A percentile compares a stretch with the other conserved stretches of the same genome.
phyloP scores from a whole-genome alignment of 1,140 invertebrate species.

The Sarcophaga peregrina region DNA sequence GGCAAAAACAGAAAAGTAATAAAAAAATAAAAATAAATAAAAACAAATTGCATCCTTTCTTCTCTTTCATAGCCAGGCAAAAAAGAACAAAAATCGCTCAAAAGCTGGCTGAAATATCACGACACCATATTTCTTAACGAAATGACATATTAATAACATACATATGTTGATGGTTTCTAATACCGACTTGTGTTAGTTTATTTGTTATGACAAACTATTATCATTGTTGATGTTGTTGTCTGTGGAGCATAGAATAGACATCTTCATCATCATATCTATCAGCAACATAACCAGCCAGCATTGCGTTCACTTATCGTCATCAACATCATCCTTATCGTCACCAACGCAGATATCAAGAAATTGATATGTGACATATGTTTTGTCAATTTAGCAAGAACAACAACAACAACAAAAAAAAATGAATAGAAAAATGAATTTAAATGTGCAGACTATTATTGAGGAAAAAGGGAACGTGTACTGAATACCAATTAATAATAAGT shows the following conservation, averaged over 20 bases:
- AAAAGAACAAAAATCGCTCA: not conserved
- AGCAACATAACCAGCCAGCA: no score
- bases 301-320: no score
- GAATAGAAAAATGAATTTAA: not conserved
- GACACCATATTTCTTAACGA: not conserved
- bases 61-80: not conserved
- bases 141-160: conserved; percentile 21
- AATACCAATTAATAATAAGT: not conserved
- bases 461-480: conserved; percentile 26
- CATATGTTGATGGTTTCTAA: conserved; percentile 11
- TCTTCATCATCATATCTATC: not conserved
- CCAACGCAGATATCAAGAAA: conserved; percentile 4
- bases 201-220: conserved; percentile 39
- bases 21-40: not conserved
- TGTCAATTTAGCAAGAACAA: not conserved
- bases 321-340: not conserved
- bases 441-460: conserved; percentile 26
- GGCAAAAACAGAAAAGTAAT: not conserved
- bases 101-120: not conserved
- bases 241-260: not conserved
- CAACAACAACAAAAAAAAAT: not conserved
- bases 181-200: not conserved
- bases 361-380: conserved; percentile 40
- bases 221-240: not conserved
- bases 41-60: not conserved